A percentile compares a stretch with the other conserved stretches of the same genome.
These are phyloP conservation scores for Pantherophis guttatus DNA, from an alignment of 2,113 vertebrate species.

Conservation along the genomic window DNA sequence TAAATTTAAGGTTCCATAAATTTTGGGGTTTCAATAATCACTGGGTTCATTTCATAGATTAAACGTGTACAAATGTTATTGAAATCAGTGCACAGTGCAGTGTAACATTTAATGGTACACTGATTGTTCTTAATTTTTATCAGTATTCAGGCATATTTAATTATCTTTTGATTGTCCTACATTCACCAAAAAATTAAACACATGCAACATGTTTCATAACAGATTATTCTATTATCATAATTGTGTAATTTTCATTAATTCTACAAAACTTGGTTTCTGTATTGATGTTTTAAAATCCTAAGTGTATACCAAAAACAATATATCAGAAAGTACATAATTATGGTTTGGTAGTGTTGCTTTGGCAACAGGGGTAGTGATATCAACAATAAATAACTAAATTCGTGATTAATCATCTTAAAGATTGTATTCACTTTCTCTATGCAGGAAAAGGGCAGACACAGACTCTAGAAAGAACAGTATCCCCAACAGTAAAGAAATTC, in stretches of 20 bases:
- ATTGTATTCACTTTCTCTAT: constrained; percentile 26
- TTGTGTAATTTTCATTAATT: background rate
- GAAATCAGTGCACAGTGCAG: background rate
- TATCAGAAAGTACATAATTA: background rate
- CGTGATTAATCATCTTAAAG: background rate
- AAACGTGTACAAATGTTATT: background rate
- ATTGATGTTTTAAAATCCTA: background rate
- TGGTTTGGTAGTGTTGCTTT: background rate
- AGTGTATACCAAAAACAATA: background rate
- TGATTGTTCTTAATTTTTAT: background rate
- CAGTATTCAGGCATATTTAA: background rate
- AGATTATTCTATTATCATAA: background rate
- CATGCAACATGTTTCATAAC: background rate
- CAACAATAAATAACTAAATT: constrained; percentile 11
- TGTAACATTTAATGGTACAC: background rate
- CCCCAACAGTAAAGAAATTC: constrained; percentile 93
- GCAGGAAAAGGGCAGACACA: constrained; percentile 93
- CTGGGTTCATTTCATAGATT: background rate
- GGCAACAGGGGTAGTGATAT: background rate
- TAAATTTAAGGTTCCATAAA: background rate
- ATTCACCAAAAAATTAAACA: background rate
- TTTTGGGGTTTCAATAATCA: background rate
- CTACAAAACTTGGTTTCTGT: background rate
- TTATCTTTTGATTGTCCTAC: background rate
- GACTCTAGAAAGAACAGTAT: constrained; percentile 97